Conservation (phyloP, 2,113 vertebrate species). For the Rissa tridactyla region DNA sequence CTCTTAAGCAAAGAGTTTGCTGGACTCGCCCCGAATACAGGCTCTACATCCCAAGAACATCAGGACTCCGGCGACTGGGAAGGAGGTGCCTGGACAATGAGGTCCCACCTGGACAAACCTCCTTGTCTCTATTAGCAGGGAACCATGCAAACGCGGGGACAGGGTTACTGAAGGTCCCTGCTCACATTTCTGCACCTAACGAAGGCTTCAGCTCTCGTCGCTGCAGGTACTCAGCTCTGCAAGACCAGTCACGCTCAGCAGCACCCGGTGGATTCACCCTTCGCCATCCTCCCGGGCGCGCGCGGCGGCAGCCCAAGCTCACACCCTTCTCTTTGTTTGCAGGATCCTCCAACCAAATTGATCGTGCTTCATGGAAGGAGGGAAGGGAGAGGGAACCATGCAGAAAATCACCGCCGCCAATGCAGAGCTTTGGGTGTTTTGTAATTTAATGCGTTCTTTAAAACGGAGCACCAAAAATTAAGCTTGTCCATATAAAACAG, state of each 20-base stretch:
- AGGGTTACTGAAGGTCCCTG: background rate
- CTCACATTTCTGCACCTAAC: background rate
- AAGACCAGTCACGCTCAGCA: background rate
- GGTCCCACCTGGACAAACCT: background rate
- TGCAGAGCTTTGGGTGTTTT: background rate
- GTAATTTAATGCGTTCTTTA: background rate
- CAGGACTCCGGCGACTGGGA: background rate
- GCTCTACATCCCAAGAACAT: background rate
- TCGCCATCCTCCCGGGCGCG: fast-evolving
- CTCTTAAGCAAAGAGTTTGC: background rate
- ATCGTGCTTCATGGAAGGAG: fast-evolving
- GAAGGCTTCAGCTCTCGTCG: fast-evolving
- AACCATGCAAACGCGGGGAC: background rate
- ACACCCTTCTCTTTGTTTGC: background rate
- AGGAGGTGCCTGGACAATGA: background rate
- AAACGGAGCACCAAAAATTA: background rate
- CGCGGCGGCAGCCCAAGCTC: background rate
- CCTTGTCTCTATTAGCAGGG: background rate
- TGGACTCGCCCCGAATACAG: fast-evolving
- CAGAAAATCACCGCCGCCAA: background rate
- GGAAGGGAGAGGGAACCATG: background rate
- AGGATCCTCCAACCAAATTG: background rate
- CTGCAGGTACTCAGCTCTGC: background rate
- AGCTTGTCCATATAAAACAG: background rate
- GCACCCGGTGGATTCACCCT: background rate